Base-by-base conservation (phyloP, 2,888 invertebrate species). In the Netelia fuscicornis region DNA sequence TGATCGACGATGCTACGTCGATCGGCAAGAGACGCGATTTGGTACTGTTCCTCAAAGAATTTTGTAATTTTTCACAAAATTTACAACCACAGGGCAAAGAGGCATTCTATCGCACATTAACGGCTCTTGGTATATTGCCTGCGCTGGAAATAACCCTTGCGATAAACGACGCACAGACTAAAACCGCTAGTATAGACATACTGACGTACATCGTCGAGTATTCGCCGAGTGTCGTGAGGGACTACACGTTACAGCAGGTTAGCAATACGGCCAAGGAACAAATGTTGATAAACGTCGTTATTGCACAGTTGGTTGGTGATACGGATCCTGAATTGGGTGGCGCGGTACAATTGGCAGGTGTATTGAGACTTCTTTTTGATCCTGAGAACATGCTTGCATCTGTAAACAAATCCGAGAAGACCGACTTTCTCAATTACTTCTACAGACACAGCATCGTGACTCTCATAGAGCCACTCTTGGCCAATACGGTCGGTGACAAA, bases 21-120 rank as follows among this genome's bases (percentile, higher is more conserved):
- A 97, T 98, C 89, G 94, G 95, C 13, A 98, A 98, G 93, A 95
- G 99, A 91, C 96, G 98, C 91, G 99, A 99, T 94, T 96, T 99
- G 92, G 98, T 99, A 88, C 95, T 99, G 91, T 99, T 99, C 95
- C 96, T 99, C 89, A 99, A 99, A 94, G 99, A 99, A 94, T 99
- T 99, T 95, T 99, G 99, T 95, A 98, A 98, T 94, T 99, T 99
- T 95, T 99, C 99, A 89, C 99, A 99, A 95, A 99, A 98, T 93
- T 95, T 99, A 88, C 99, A 99, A 94, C 98, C 98, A 20, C 98
- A 98, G 93, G 98, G 98, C 90, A 98, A 99, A 94, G 99, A 99
- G 94, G 96, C 97, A 60, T 99, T 99, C 95, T 99, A 99, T 95
- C 99, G 99, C 95, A 98, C 98, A 62, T 95, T 98, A 90, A 97